A percentile compares a stretch with the other conserved stretches of the same genome.
phyloP scores from a whole-genome alignment of 1,140 invertebrate genomes.

The Delia radicum region DNA sequence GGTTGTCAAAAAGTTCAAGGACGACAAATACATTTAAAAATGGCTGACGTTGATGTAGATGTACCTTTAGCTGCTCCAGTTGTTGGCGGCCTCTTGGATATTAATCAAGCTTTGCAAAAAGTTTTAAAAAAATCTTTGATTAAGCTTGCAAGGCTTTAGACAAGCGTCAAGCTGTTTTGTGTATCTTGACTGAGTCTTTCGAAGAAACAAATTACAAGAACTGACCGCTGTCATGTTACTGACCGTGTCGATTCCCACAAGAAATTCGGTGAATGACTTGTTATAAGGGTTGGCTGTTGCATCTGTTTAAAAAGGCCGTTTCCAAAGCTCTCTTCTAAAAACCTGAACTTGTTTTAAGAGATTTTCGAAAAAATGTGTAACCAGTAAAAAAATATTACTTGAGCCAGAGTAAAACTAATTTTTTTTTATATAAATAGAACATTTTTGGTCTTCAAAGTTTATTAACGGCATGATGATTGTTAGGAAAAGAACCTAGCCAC shows the following conservation, averaged over 20 bases:
- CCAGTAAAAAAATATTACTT: too few species aligned
- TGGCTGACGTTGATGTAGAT: conserved; percentile 69
- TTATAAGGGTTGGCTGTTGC: too few species aligned
- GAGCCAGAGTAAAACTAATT: too few species aligned
- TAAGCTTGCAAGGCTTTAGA: conserved; percentile 94
- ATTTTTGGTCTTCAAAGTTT: too few species aligned
- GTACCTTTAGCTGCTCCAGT: conserved; percentile 61
- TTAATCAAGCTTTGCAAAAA: conserved; percentile 94
- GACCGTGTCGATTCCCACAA: conserved; percentile 96
- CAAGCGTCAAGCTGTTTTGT: conserved; percentile 95
- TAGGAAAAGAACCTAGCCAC: too few species aligned
- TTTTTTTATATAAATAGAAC: too few species aligned
- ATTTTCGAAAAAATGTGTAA: too few species aligned
- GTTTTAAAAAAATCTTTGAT: conserved; percentile 94
- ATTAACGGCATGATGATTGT: too few species aligned
- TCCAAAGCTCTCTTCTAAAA: too few species aligned
- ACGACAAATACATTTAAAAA: conserved; percentile 54
- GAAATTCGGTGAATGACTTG: conserved; percentile 98
- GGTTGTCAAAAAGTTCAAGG: conserved; percentile 54
- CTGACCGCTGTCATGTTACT: conserved; percentile 97
- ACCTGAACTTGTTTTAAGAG: too few species aligned
- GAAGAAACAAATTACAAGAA: conserved; percentile 97
- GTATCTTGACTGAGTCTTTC: conserved; percentile 96
- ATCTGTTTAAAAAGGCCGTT: too few species aligned
- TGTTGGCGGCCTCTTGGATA: conserved; percentile 79